Base-by-base conservation (phyloP, 2,113 vertebrate genomes). In the Otolemur garnettii region DNA sequence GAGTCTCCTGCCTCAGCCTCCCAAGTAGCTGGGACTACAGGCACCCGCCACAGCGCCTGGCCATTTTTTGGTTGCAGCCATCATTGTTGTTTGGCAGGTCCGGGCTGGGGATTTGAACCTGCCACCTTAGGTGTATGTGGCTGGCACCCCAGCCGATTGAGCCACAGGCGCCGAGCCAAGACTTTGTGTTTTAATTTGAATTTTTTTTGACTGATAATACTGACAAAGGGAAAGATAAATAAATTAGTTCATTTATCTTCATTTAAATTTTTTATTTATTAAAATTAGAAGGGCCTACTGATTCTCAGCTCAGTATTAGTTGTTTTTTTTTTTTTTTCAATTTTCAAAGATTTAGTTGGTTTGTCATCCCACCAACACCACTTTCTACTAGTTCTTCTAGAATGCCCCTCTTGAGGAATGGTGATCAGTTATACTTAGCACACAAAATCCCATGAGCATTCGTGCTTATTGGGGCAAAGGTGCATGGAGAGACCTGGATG, bases 191-290 rank as follows among this genome's bases (percentile, higher is more conserved):
- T 62, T 19, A 60, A 62, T 62, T 69, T 78, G 68, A 81, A 68
- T 84, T 82, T 71, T 69, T 77, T 55, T 53, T 77, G 68, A 35
- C 30, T 62, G 4, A 64, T 82, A 77, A 78, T 78, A 57, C 17
- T n/a, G 15, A 53, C 38, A 18, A 93, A 95, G 82, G 35, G n/a
- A 95, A 87, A 83, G 42, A 53, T 26, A 60, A 87, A 59, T 24
- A 64, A 38, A 92, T 42, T 71, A 79, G 2, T 77, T 3, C 12
- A 60, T n/a, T 19, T 28, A 18, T 72, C 24, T 81, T 21, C 14
- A 28, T 62, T 21, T 91, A 71, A 62, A 80, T 24, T 85, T n/a
- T 77, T 91, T 38, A 55, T 45, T 28, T 93, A 5, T 55, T 72
- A 87, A 78, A 82, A 82, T n/a, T 30, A 66, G 55, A 21, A 92